Conservation (phyloP, 2,113 vertebrate species). For the Carettochelys insculpta region DNA sequence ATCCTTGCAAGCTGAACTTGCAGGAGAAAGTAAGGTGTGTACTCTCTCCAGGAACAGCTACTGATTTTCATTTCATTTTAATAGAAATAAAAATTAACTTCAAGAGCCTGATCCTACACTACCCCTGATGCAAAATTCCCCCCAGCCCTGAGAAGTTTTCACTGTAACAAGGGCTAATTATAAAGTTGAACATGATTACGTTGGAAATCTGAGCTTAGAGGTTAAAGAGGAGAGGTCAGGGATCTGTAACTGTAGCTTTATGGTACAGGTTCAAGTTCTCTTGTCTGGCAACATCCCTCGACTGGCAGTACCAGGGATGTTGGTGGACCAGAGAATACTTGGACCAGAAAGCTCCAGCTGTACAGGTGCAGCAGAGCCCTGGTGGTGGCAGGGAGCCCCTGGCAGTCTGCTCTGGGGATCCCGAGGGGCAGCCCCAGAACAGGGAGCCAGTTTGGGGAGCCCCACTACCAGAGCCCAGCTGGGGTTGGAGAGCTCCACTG, state of each 20-base stretch:
- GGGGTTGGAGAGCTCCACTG: too few relatives aligned
- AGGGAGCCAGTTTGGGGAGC: too few relatives aligned
- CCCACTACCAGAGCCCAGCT: too few relatives aligned
- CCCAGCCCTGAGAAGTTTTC: background rate
- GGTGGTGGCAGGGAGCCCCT: too few relatives aligned
- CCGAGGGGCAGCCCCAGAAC: too few relatives aligned
- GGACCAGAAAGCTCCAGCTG: too few relatives aligned
- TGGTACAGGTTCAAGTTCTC: too few relatives aligned
- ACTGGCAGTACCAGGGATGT: too few relatives aligned
- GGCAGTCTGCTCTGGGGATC: too few relatives aligned
- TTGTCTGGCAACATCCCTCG: too few relatives aligned
- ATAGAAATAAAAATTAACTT: background rate
- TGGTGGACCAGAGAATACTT: too few relatives aligned
- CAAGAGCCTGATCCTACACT: background rate
- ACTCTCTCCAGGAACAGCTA: background rate
- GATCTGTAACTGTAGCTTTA: background rate
- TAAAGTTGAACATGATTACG: background rate
- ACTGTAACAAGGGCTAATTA: rapidly evolving
- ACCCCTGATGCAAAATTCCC: background rate
- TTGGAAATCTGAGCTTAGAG: background rate
- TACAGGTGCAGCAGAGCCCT: too few relatives aligned
- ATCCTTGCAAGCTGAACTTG: background rate
- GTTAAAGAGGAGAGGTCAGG: background rate
- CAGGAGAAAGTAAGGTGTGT: background rate
- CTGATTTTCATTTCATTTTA: background rate